Base-by-base conservation (phyloP, 2,888 invertebrate species). In the Oegoconia quadripuncta region DNA sequence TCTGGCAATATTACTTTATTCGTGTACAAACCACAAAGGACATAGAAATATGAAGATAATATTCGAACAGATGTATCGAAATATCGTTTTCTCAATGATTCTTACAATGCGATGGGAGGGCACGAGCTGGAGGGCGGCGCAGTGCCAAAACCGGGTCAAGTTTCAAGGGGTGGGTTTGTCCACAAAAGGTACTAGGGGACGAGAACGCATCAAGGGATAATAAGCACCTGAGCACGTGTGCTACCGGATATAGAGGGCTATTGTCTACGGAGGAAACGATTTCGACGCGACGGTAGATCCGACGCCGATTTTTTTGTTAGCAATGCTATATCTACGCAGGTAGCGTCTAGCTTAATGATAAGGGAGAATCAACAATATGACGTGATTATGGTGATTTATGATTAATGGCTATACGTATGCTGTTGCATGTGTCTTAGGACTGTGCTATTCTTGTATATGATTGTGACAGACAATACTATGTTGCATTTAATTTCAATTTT, bases 221-320 rank as follows among this genome's bases (percentile, higher is more conserved):
- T 84, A 75, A 79, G 71, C 80, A 86, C 82, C 86, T 84, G 84
- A 87, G 86, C 86, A 87, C 86, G 86, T 87, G 87, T 84, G 72
- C 74, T 59, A 59, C 87, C 87, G 86, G 86, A 87, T 86, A 79
- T 68, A 65, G 63, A 66, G 62, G 61, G 66, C 82, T 59, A 86
- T 87, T 86, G 86, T 86, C 75, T 83, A 66, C 67, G 65, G 74
- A 86, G 84, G 86, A 86, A 86, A 73, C 76, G 75, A 80, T 82
- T 82, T 77, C 64, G 79, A 76, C 76, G 78, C 74, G 67, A 69
- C 73, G 65, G 69, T 74, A 76, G 79, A 82, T 79, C 62, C 64
- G 74, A 76, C 75, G 73, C 70, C 69, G 74, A 73, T 75, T 75
- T 81, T 25, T 74, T 76, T 61, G 39, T 47, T 64, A 54, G 52